These are phyloP conservation scores for Poecilia latipinna DNA, from an alignment of 2,113 vertebrate genomes.

Conservation along the genomic window DNA sequence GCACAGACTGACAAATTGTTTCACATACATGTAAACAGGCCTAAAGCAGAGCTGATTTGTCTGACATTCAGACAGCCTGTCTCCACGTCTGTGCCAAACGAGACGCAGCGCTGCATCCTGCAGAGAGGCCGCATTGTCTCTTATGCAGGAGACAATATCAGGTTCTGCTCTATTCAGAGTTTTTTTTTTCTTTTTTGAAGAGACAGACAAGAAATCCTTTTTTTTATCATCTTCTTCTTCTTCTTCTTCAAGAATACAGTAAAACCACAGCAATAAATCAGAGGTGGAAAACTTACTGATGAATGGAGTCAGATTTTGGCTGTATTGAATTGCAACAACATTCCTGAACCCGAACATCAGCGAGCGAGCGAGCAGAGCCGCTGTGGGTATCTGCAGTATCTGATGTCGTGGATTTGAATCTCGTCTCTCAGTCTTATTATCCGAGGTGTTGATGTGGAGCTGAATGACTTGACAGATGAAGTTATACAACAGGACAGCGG, in stretches of 20 bases:
- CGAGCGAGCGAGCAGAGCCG: constrained; percentile 21
- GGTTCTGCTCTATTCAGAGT: constrained; percentile 43
- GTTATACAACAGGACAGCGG: constrained; percentile 49
- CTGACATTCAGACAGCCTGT: constrained; percentile 62
- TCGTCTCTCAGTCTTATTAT: constrained; percentile 20
- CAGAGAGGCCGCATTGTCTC: constrained; percentile 61
- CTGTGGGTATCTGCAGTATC: constrained; percentile 64
- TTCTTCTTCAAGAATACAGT: constrained; percentile 23
- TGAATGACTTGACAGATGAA: constrained; percentile 61
- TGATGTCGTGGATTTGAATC: constrained; percentile 47
- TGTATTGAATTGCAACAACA: constrained; percentile 68
- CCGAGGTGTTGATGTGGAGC: constrained; percentile 58
- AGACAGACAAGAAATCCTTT: constrained; percentile 36
- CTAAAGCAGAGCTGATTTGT: constrained; percentile 38
- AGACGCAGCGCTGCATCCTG: constrained; percentile 47
- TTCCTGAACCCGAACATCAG: constrained; percentile 60
- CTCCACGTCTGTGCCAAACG: constrained; percentile 43
- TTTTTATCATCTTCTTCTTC: not conserved
- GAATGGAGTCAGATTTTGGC: constrained; percentile 39
- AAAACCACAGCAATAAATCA: constrained; percentile 19
- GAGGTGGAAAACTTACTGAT: constrained; percentile 38
- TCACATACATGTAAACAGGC: constrained; percentile 55
- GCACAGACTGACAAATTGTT: constrained; percentile 67
- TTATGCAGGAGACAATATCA: constrained; percentile 47
- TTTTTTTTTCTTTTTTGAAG: constrained; percentile 29